phyloP scores from a whole-genome alignment of 2,888 invertebrate genomes.

The Xiphydria camelus region DNA sequence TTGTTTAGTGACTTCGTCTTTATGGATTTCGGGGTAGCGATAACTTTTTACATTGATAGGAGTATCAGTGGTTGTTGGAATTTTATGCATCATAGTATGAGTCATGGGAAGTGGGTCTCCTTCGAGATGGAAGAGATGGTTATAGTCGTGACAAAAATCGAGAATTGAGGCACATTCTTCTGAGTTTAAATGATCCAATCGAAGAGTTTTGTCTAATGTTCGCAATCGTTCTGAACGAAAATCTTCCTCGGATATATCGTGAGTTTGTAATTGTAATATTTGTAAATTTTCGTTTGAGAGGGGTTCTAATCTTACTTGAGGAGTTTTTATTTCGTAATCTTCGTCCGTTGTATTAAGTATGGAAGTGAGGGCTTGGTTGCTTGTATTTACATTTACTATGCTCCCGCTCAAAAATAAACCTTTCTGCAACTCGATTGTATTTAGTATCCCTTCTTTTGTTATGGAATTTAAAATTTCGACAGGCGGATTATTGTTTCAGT shows the following conservation, averaged over 20 bases:
- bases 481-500: constrained; percentile 21
- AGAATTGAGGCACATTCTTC: constrained; percentile 12
- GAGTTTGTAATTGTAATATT: too few relatives aligned
- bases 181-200: constrained; percentile 19
- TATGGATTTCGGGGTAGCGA: constrained; percentile 3
- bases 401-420: constrained; percentile 23
- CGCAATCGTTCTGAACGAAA: constrained; percentile 18
- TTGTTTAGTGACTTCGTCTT: constrained; percentile 2
- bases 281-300: too few relatives aligned
- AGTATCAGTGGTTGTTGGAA: constrained; percentile 3
- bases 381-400: constrained; percentile 17
- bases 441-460: constrained; percentile 22
- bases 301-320: too few relatives aligned
- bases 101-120: constrained; percentile 10
- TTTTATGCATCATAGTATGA: not conserved
- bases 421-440: constrained; percentile 15
- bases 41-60: constrained; percentile 2
- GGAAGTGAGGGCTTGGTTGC: constrained; percentile 10
- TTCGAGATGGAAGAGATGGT: constrained; percentile 12
- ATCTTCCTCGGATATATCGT: not conserved
- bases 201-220: constrained; percentile 19
- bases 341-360: constrained; percentile 8
- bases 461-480: constrained; percentile 23
- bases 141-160: constrained; percentile 12
- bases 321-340: too few relatives aligned